A percentile compares a stretch with the other conserved stretches of the same genome.
These are phyloP conservation scores for Grus americana DNA, from an alignment of 2,113 vertebrate genomes.

Conservation along the genomic window DNA sequence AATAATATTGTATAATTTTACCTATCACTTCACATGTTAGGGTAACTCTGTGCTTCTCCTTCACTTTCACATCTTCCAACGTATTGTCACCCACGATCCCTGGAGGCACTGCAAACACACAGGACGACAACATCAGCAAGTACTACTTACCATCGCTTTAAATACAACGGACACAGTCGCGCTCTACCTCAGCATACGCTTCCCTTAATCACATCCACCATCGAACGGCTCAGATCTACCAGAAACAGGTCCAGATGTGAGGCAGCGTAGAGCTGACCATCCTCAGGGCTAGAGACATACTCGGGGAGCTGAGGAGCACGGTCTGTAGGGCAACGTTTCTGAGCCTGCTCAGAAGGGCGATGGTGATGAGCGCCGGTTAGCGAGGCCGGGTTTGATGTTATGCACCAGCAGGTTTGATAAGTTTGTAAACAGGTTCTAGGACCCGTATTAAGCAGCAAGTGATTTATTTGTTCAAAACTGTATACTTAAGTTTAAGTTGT, in stretches of 20 bases:
- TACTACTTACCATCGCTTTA: neutral
- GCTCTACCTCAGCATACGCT: neutral
- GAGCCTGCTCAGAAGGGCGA: neutral
- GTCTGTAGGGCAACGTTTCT: neutral
- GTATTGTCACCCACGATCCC: conserved; percentile 81
- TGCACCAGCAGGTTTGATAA: neutral
- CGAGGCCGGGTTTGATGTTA: neutral
- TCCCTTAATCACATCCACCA: neutral
- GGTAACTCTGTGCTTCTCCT: conserved; percentile 84
- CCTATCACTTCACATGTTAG: conserved; percentile 90
- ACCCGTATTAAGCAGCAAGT: neutral
- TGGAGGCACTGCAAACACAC: conserved; percentile 83
- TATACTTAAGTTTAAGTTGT: neutral
- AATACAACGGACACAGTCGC: neutral
- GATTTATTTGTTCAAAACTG: neutral
- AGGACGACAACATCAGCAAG: neutral
- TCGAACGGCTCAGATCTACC: neutral
- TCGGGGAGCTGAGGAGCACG: neutral
- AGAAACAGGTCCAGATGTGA: neutral
- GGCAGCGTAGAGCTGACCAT: neutral
- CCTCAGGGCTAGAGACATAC: neutral
- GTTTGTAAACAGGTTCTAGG: neutral
- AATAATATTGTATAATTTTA: conserved; percentile 54
- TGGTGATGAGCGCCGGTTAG: neutral
- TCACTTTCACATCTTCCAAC: conserved; percentile 88